Percentiles rank a stretch among this genome's conserved stretches.
These are phyloP conservation scores for Catostomus latipinnis DNA, from an alignment of 2,797 vertebrate species.

Conservation along the genomic window DNA sequence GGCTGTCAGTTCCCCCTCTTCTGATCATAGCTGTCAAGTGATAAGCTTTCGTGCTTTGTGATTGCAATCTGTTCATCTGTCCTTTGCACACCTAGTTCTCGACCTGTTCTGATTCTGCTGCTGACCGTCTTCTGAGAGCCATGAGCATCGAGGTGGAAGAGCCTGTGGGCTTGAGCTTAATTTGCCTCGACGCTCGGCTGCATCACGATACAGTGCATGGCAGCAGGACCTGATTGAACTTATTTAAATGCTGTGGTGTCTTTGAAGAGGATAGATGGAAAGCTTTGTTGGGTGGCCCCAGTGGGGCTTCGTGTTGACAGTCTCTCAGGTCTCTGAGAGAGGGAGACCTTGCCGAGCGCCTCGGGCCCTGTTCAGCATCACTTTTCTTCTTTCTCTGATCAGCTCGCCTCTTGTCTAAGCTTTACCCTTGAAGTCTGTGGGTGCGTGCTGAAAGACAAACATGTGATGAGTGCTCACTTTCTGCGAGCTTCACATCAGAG, in stretches of 20 bases:
- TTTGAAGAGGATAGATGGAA: constrained; percentile 72
- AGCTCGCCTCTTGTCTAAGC: constrained; percentile 53
- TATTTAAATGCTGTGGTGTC: constrained; percentile 67
- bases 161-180: constrained; percentile 60
- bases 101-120: background rate
- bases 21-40: constrained; percentile 12
- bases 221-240: constrained; percentile 63
- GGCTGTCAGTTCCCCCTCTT: constrained; percentile 5
- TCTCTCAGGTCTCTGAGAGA: constrained; percentile 75
- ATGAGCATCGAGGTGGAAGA: constrained; percentile 63
- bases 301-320: constrained; percentile 67
- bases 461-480: constrained; percentile 51
- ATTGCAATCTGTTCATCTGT: constrained; percentile 46
- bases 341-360: constrained; percentile 74
- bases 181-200: constrained; percentile 61
- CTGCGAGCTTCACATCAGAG: constrained; percentile 21
- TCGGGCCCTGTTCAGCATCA: constrained; percentile 77
- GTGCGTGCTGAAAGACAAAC: constrained; percentile 72
- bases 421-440: constrained; percentile 72
- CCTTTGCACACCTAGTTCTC: constrained; percentile 11
- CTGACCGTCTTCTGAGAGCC: constrained; percentile 60
- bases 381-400: constrained; percentile 78
- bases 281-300: constrained; percentile 71
- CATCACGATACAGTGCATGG: constrained; percentile 57
- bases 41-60: background rate